Percentiles rank a stretch among this genome's conserved stretches.
These are phyloP conservation scores for Microplitis mediator DNA, from an alignment of 1,140 invertebrate genomes.

Conservation along the genomic window DNA sequence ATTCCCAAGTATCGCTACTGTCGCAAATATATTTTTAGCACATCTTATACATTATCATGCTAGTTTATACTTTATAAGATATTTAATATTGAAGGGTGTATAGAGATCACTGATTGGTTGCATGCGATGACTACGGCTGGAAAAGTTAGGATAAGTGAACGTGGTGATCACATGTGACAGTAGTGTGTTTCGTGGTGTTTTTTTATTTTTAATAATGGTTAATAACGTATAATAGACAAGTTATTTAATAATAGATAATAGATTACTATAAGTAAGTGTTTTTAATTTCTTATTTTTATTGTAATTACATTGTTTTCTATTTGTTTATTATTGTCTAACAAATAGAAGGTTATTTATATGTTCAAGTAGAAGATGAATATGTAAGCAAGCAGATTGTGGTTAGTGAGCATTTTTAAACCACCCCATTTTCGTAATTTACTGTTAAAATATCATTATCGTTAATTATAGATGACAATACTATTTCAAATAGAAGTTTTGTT, in stretches of 20 bases:
- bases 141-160: constrained; percentile 11
- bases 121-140: constrained; percentile 18
- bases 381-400: neutral
- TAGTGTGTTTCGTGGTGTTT: neutral
- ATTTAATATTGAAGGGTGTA: no score
- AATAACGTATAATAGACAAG: neutral
- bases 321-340: neutral
- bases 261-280: neutral
- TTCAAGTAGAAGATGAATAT: constrained; percentile 6
- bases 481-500: neutral
- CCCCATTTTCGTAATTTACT: neutral
- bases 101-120: neutral
- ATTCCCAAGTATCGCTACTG: no score
- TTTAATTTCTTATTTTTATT: neutral
- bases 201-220: neutral
- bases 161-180: constrained; percentile 28
- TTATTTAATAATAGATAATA: neutral
- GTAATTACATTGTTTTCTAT: neutral
- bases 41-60: no score
- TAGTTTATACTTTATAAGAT: no score
- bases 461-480: no score
- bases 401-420: neutral
- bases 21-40: no score
- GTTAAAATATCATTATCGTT: neutral
- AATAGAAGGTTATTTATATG: constrained; percentile 16